A percentile compares a stretch with the other conserved stretches of the same genome.
phyloP scores from a whole-genome alignment of 2,888 invertebrate genomes.

The Erpobdella octoculata region DNA sequence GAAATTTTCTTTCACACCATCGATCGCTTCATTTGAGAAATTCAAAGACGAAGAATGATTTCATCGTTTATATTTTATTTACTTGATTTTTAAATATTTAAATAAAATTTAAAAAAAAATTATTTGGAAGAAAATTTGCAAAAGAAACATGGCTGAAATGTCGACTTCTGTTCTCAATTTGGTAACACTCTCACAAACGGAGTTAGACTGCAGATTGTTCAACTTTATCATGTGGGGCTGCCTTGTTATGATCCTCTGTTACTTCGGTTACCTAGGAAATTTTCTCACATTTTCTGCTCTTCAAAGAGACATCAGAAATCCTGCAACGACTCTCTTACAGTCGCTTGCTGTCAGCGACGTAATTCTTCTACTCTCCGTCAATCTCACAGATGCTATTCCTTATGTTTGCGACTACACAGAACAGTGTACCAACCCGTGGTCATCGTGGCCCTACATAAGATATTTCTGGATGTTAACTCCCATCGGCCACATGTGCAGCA shows the following conservation, averaged over 20 bases:
- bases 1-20: too few relatives aligned
- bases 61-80: too few relatives aligned
- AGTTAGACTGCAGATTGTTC: conserved; percentile 35
- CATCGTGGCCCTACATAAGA: conserved; percentile 37
- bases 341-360: conserved; percentile 37
- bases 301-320: conserved; percentile 34
- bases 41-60: too few relatives aligned
- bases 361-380: conserved; percentile 37
- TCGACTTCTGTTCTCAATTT: not conserved
- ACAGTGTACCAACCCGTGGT: conserved; percentile 36
- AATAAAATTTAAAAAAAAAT: too few relatives aligned
- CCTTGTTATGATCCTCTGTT: conserved; percentile 33
- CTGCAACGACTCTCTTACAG: conserved; percentile 37
- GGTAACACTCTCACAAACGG: not conserved
- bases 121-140: too few relatives aligned
- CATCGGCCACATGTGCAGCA: conserved; percentile 38
- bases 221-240: conserved; percentile 38
- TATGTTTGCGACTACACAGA: conserved; percentile 37
- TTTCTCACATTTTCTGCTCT: conserved; percentile 36
- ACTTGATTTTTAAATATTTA: too few relatives aligned
- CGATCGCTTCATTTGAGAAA: too few relatives aligned
- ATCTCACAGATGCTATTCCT: conserved; percentile 38
- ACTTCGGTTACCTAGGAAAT: conserved; percentile 37
- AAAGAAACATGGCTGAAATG: not conserved
- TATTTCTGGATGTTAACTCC: conserved; percentile 39